Conservation (phyloP, 2,113 vertebrate species). For the Centropristis striata region DNA sequence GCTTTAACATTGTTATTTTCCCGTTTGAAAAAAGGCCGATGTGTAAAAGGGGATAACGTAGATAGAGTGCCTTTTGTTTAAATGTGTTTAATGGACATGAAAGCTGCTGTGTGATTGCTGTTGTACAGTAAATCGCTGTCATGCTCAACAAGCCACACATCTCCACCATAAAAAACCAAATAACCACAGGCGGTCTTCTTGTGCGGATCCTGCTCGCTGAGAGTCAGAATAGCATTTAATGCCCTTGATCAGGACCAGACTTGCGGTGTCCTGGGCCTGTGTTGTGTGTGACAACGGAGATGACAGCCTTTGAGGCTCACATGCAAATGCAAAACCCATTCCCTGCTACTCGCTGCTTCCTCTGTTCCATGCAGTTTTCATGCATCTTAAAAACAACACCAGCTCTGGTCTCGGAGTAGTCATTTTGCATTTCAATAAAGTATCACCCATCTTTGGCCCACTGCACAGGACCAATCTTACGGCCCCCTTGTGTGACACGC, state of each 20-base stretch:
- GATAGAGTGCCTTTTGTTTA: slow-evolving; percentile 47
- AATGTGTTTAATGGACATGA: slow-evolving; percentile 54
- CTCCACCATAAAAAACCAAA: slow-evolving; percentile 48
- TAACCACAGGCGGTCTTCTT: slow-evolving; percentile 40
- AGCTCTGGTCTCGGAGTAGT: slow-evolving; percentile 61
- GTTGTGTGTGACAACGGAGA: slow-evolving; percentile 66
- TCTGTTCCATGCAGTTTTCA: slow-evolving; percentile 75
- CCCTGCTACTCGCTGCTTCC: slow-evolving; percentile 47
- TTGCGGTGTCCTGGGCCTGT: slow-evolving; percentile 39
- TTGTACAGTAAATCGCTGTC: slow-evolving; percentile 19
- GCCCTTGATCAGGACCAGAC: slow-evolving; percentile 71
- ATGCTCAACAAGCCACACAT: slow-evolving; percentile 49
- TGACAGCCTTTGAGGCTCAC: slow-evolving; percentile 67
- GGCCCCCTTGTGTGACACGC: slow-evolving; percentile 63
- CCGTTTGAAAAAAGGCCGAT: slow-evolving; percentile 11
- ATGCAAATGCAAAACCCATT: slow-evolving; percentile 71
- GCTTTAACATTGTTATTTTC: slow-evolving; percentile 35
- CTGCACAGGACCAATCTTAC: slow-evolving; percentile 72
- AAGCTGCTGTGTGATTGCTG: slow-evolving; percentile 46
- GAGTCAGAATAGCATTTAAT: slow-evolving; percentile 67
- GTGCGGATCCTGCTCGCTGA: slow-evolving; percentile 13
- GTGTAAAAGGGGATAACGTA: background rate
- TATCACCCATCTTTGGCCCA: slow-evolving; percentile 69
- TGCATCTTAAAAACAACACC: slow-evolving; percentile 83
- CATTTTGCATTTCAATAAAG: slow-evolving; percentile 83